phyloP scores from a whole-genome alignment of 2,113 vertebrate genomes.

The Plotosus lineatus region DNA sequence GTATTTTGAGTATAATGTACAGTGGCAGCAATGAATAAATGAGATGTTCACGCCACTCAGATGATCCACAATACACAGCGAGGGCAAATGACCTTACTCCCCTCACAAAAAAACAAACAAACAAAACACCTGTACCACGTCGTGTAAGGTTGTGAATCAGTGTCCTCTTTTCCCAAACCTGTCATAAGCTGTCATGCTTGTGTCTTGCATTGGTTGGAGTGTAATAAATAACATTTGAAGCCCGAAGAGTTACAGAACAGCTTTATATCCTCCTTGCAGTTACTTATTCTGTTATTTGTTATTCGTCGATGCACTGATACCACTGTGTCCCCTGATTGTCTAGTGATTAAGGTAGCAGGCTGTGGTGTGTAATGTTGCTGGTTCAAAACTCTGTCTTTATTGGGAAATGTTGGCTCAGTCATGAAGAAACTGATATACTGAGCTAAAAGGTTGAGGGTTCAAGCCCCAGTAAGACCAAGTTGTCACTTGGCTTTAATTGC shows the following conservation, averaged over 20 bases:
- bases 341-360: too few species aligned
- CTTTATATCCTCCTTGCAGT: not conserved
- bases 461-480: too few species aligned
- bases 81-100: not conserved
- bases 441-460: too few species aligned
- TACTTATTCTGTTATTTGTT: not conserved
- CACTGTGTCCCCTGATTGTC: not conserved
- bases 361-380: too few species aligned
- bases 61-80: not conserved
- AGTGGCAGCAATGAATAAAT: slow-evolving; percentile 43
- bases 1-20: not conserved
- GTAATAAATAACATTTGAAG: not conserved
- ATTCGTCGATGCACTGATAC: not conserved
- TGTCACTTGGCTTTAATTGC: too few species aligned
- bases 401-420: too few species aligned
- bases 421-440: too few species aligned
- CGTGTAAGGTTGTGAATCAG: slow-evolving; percentile 30
- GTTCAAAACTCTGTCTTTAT: too few species aligned
- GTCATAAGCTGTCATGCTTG: slow-evolving; percentile 37
- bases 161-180: slow-evolving; percentile 44
- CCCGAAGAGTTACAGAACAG: not conserved
- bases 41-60: slow-evolving; percentile 45
- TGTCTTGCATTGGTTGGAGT: not conserved
- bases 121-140: slow-evolving; percentile 2
- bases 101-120: slow-evolving; percentile 22